Evolutionary conservation across 2,113 vertebrate species (phyloP).

Genomic region (Bungarus multicinctus): DNA sequence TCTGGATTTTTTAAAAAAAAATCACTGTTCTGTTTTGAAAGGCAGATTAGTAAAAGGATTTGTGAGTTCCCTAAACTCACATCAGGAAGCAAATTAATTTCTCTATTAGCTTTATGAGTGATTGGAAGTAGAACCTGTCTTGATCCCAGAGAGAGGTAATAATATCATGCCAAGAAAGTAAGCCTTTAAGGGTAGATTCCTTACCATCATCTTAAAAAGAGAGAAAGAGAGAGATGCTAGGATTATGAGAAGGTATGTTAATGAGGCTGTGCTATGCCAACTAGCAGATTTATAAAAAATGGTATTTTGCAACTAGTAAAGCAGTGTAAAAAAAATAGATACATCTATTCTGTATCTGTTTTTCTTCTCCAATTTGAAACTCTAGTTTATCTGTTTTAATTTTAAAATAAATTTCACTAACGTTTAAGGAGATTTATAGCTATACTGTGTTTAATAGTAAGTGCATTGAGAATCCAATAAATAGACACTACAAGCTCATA

Average conservation of each 20-base stretch:
- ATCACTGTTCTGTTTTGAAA: conserved; percentile 12
- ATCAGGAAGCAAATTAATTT: conserved; percentile 19
- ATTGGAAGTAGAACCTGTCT: not conserved
- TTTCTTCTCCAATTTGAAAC: not conserved
- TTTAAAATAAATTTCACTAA: not conserved
- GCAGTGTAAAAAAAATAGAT: not conserved
- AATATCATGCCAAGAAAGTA: conserved; percentile 21
- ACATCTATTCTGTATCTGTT: not conserved
- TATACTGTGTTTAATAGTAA: not conserved
- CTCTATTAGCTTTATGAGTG: not conserved
- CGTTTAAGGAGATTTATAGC: not conserved
- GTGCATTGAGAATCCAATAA: not conserved
- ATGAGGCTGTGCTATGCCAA: conserved; percentile 20
- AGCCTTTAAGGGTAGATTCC: not conserved
- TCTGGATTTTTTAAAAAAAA: not conserved
- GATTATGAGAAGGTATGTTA: conserved; percentile 34
- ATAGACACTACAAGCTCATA: not conserved
- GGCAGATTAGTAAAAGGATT: conserved; percentile 4
- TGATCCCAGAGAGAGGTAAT: conserved; percentile 8
- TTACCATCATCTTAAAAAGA: not conserved
- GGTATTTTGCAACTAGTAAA: not conserved
- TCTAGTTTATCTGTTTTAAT: not conserved
- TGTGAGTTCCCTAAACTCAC: not conserved
- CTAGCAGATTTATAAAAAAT: conserved; percentile 13
- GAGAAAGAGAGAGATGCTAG: conserved; percentile 4